Base-by-base conservation (phyloP, 2,888 invertebrate genomes). In the Agriotes lineatus region DNA sequence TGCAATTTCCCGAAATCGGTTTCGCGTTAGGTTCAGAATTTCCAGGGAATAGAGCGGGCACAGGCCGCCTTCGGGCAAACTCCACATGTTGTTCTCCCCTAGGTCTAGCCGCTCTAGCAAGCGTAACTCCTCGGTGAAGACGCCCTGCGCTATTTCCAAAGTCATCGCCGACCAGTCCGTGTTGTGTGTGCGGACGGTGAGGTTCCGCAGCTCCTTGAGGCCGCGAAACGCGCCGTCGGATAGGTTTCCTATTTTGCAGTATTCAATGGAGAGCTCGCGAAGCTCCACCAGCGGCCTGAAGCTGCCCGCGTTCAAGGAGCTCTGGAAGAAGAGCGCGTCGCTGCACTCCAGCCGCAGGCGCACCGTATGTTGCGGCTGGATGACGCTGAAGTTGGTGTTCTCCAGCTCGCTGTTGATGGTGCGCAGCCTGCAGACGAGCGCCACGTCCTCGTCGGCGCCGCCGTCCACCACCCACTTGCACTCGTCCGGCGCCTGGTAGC, bases 161-260 rank as follows among this genome's bases (percentile, higher is more conserved):
- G 92, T 90, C 90, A 93, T 92, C 58, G 93, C 90, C 39, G 93
- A 91, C 92, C 93, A 93, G 81, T 93, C 93, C 42, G 92, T 93
- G 84, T 94, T 94, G 85, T 94, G 93, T 57, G 94, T 94, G 78
- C 92, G 88, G 73, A 95, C 89, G 45, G 94, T 94, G 67, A 95
- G 86, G 82, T 93, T 93, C 74, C 92, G 87, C 70, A 95, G 87
- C 82, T 93, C 91, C 67, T 90, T 89, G 42, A 95, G 88, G 48
- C 94, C 94, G 45, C 90, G 89, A 80, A 95, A 93, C n/a, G 94
- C 93, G 65, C 93, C 93, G 77, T 92, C 91, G 68, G 93, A 92
- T 67, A 94, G 86, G 81, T 93, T 93, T 64, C 92, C 91, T 71
- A 94, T 92, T 85, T 94, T 93, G 84, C 94, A 95, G 81, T 91